phyloP scores from a whole-genome alignment of 2,113 vertebrate species.

The Campylomormyrus tamandua region DNA sequence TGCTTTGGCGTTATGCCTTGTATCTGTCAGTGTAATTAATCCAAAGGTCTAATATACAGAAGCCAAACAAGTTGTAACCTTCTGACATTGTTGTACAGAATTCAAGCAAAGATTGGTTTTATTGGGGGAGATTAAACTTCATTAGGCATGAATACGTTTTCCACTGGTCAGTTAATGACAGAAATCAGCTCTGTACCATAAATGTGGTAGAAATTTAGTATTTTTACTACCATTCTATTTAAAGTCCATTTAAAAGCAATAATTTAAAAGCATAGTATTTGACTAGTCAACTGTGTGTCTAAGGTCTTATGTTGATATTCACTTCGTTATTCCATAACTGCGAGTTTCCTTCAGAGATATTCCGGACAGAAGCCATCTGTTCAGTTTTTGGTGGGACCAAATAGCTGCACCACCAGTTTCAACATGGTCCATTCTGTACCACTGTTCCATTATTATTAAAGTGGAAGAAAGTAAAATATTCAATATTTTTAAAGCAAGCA shows the following conservation, averaged over 20 bases:
- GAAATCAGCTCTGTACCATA: background rate
- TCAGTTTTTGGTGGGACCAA: background rate
- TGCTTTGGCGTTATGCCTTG: conserved; percentile 22
- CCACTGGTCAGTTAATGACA: background rate
- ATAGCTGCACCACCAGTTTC: background rate
- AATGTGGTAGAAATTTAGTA: background rate
- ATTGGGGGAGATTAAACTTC: background rate
- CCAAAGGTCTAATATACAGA: background rate
- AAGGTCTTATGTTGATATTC: background rate
- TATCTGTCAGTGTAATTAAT: background rate
- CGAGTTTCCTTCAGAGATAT: background rate
- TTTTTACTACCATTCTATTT: background rate
- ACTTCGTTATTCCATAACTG: background rate
- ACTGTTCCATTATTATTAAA: background rate
- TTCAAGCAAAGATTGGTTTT: background rate
- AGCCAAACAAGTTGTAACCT: background rate
- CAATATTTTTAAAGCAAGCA: background rate
- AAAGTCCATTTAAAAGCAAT: background rate
- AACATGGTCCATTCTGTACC: background rate
- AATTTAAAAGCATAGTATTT: background rate
- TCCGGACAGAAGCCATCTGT: background rate
- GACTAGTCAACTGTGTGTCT: background rate
- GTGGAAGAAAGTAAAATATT: background rate
- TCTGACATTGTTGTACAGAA: background rate
- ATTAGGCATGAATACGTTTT: background rate